These are phyloP conservation scores for Rostratula benghalensis DNA, from an alignment of 2,113 vertebrate genomes.

Conservation along the genomic window DNA sequence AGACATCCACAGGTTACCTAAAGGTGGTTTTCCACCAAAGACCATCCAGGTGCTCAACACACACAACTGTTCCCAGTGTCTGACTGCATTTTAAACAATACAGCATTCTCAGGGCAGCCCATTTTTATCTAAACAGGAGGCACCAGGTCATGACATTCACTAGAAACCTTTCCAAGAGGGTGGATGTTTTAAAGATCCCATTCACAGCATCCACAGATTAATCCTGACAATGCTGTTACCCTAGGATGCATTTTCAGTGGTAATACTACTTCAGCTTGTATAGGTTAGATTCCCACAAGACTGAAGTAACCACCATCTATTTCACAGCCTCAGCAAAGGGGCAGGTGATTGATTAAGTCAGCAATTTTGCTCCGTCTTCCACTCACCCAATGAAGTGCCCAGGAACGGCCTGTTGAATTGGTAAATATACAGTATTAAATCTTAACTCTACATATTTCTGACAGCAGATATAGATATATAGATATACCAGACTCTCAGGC, in stretches of 20 bases:
- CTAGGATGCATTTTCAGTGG: neutral
- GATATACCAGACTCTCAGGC: neutral
- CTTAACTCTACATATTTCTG: neutral
- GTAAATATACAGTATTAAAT: neutral
- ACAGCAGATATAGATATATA: neutral
- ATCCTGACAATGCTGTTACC: neutral
- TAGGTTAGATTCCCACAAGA: neutral
- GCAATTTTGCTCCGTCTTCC: neutral
- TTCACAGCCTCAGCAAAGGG: neutral
- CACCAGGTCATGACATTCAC: neutral
- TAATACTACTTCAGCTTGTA: neutral
- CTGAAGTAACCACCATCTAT: neutral
- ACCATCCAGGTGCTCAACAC: neutral
- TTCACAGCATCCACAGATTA: neutral
- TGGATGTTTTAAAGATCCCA: neutral
- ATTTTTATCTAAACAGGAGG: neutral
- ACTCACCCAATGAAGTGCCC: neutral
- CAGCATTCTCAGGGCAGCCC: neutral
- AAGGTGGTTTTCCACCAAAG: neutral
- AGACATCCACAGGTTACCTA: neutral
- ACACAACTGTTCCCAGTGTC: neutral
- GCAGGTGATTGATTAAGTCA: neutral
- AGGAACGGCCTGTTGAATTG: neutral
- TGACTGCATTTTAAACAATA: neutral
- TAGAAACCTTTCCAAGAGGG: neutral